phyloP scores from a whole-genome alignment of 1,140 invertebrate species.

The Paraescarpia echinospica region DNA sequence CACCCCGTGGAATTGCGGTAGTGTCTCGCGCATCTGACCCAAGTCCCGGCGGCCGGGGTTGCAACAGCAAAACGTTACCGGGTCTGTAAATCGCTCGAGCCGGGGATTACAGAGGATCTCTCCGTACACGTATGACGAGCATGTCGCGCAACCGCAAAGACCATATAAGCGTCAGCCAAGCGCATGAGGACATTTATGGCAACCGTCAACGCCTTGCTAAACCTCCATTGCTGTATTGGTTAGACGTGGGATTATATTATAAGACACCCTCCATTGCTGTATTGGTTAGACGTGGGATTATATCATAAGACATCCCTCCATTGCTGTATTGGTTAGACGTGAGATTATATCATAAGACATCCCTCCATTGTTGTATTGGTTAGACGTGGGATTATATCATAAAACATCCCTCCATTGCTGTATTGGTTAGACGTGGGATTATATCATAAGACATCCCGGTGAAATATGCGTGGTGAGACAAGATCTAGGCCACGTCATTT shows the following conservation, averaged over 20 bases:
- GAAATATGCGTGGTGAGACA: neutral
- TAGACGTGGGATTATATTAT: neutral
- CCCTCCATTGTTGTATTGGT: no score
- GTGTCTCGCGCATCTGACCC: no score
- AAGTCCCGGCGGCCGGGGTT: no score
- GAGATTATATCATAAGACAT: neutral
- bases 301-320: no score
- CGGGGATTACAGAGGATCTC: no score
- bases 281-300: no score
- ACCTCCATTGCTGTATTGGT: neutral
- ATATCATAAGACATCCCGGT: neutral
- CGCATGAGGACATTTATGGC: neutral
- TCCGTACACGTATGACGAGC: neutral
- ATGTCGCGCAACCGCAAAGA: neutral
- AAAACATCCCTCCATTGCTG: neutral
- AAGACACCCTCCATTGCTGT: no score
- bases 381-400: no score
- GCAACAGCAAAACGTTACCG: no score
- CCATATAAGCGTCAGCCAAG: neutral
- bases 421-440: neutral
- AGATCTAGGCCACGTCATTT: neutral
- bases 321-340: neutral
- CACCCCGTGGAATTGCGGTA: no score
- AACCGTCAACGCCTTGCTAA: neutral
- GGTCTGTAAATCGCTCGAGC: no score